phyloP scores from a whole-genome alignment of 2,797 vertebrate genomes.

The Nannoperca obscura region DNA sequence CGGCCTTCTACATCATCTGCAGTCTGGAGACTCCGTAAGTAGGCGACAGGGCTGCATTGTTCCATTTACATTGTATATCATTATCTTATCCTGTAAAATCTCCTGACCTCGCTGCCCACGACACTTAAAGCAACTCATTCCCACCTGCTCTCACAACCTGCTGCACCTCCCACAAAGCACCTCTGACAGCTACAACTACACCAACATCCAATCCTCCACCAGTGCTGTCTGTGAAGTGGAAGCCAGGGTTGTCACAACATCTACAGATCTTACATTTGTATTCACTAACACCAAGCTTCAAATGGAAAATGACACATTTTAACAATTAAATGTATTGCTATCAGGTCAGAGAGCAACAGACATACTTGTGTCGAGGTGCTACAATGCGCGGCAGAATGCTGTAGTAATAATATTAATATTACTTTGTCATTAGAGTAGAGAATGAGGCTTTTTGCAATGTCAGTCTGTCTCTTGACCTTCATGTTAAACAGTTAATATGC shows the following conservation, averaged over 20 bases:
- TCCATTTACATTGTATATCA: conserved; percentile 19
- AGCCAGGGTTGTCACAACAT: not conserved
- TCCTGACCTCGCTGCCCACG: conserved; percentile 33
- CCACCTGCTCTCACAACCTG: conserved; percentile 28
- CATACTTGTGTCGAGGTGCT: not conserved
- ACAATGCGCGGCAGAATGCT: not conserved
- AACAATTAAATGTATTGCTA: not conserved
- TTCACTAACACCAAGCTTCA: not conserved
- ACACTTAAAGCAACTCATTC: conserved; percentile 6
- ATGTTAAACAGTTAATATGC: not conserved
- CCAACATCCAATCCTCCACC: not conserved
- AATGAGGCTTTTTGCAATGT: not conserved
- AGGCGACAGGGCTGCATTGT: conserved; percentile 16
- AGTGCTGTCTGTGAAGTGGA: not conserved
- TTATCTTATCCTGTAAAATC: conserved; percentile 21
- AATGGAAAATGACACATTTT: not conserved
- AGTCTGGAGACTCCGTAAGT: conserved; percentile 90
- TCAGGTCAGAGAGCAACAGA: not conserved
- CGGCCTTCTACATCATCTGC: conserved; percentile 96
- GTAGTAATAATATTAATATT: not conserved
- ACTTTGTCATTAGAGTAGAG: not conserved
- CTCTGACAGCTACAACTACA: conserved; percentile 6
- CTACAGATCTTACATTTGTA: conserved; percentile 3
- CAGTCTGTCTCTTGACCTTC: not conserved
- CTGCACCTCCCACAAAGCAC: conserved; percentile 17